These are phyloP conservation scores for Ctenoplectra terminalis DNA, from an alignment of 1,140 invertebrate species.

Conservation along the genomic window DNA sequence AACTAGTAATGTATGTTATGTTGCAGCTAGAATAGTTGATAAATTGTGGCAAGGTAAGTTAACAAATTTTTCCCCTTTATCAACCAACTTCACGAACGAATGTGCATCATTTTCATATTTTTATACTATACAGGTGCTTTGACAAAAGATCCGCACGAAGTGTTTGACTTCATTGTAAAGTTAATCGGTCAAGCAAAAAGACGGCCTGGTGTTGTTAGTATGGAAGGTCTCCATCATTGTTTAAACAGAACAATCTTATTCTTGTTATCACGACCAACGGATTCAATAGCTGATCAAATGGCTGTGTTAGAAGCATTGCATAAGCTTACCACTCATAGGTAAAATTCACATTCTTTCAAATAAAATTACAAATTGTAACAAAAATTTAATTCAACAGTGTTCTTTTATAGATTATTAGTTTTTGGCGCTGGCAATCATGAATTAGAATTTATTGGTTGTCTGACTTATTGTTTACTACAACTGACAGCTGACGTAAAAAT, in stretches of 20 bases:
- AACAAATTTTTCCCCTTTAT: background rate
- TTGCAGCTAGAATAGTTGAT: conserved; percentile 96
- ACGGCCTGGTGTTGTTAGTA: conserved; percentile 87
- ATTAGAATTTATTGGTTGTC: conserved; percentile 96
- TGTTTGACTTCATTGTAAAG: conserved; percentile 97
- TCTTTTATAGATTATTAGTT: conserved; percentile 87
- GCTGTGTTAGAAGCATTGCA: conserved; percentile 96
- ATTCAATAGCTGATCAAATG: conserved; percentile 95
- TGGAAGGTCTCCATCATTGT: conserved; percentile 95
- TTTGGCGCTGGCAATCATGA: conserved; percentile 98
- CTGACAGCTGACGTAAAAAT: conserved; percentile 95
- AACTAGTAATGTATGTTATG: conserved; percentile 95
- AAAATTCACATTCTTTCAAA: conserved; percentile 1
- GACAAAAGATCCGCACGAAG: conserved; percentile 95
- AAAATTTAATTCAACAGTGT: conserved; percentile 39
- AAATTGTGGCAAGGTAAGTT: conserved; percentile 96
- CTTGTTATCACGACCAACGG: conserved; percentile 94
- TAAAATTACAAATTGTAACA: conserved; percentile 15
- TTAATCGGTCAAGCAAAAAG: conserved; percentile 94
- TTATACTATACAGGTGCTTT: conserved; percentile 84
- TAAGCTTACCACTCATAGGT: conserved; percentile 93
- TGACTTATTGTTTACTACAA: conserved; percentile 97
- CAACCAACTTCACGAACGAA: background rate
- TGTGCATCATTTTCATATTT: background rate
- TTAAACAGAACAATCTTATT: conserved; percentile 97